Conservation (phyloP, 2,888 invertebrate genomes). For the Gordius sp. region DNA sequence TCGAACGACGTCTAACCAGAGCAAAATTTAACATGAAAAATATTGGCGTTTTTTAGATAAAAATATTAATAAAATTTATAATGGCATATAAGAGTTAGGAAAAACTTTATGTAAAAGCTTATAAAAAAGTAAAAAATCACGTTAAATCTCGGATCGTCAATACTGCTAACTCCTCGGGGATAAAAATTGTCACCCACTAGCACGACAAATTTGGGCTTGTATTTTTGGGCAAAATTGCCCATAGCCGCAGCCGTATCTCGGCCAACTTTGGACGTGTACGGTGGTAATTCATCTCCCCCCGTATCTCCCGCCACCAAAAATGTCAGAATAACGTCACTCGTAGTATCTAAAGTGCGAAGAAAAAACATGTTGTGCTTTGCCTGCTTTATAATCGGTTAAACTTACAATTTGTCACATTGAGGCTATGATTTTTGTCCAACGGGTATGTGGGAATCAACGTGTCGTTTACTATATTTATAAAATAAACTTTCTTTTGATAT, state of each 20-base stretch:
- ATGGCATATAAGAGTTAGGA: too few relatives aligned
- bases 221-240: conserved; percentile 25
- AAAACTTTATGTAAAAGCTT: conserved; percentile 11
- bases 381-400: too few relatives aligned
- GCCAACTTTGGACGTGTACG: conserved; percentile 29
- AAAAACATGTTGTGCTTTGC: too few relatives aligned
- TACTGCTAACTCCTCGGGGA: conserved; percentile 30
- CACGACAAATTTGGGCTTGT: conserved; percentile 27
- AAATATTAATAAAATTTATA: not conserved
- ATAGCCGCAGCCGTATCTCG: conserved; percentile 28
- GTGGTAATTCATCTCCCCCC: conserved; percentile 28
- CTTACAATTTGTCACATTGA: too few relatives aligned
- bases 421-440: too few relatives aligned
- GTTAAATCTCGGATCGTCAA: conserved; percentile 30
- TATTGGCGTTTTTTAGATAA: not conserved
- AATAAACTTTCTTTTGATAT: too few relatives aligned
- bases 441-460: too few relatives aligned
- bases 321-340: conserved; percentile 7
- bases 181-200: conserved; percentile 34
- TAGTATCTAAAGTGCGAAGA: too few relatives aligned
- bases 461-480: too few relatives aligned
- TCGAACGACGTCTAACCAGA: conserved; percentile 29
- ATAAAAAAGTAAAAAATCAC: conserved; percentile 22
- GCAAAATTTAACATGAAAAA: conserved; percentile 13
- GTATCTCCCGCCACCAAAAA: conserved; percentile 28